Base-by-base conservation (phyloP, 1,140 invertebrate genomes). In the Drosophila ohnishii region DNA sequence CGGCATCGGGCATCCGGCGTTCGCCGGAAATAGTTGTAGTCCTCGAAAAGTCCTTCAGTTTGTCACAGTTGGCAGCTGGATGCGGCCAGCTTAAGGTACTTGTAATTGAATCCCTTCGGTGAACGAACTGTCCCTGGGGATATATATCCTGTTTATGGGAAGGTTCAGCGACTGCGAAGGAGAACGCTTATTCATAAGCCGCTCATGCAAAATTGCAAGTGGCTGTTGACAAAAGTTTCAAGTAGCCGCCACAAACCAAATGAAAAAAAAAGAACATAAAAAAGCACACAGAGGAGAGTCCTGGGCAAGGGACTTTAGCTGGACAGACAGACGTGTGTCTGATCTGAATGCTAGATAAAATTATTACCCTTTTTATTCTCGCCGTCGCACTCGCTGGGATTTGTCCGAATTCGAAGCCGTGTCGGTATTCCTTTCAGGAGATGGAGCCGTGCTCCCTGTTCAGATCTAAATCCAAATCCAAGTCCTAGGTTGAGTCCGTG, bases 331-430 rank as follows among this genome's bases (percentile, higher is more conserved):
- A 83, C 88, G 84, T 88, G 88, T 85, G 84, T 90, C 89, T 90
- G 88, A 90, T 90, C 84, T 85, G 88, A 90, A 90, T 90, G 78
- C 88, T 74, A 88, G 88, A 90, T 90, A 90, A 90, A 90, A 90
- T 90, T 90, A 90, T 90, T 90, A 90, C 88, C 84, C 88, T 90
- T 90, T 90, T 90, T 90, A 84, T 88, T 87, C 79, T 90, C 57
- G 80, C 69, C 60, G 77, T 44, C 44, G 37, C 65, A 70, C 47
- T 51, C 44, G 66, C 70, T 55, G 64, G 75, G 76, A 79, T 78
- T 78, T 78, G 76, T 60, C 60, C 62, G 42, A 65, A 64, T 62
- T 61, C 40, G 55, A 75, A 75, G 60, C 58, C 58, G 75, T 78
- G 75, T 71, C 64, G 65, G 66, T 59, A 45, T 70, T 30, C 51